Percentiles rank a stretch among this genome's conserved stretches.
Evolutionary conservation across 2,113 vertebrate genomes (phyloP).

Genomic region (Beaufortia kweichowensis): DNA sequence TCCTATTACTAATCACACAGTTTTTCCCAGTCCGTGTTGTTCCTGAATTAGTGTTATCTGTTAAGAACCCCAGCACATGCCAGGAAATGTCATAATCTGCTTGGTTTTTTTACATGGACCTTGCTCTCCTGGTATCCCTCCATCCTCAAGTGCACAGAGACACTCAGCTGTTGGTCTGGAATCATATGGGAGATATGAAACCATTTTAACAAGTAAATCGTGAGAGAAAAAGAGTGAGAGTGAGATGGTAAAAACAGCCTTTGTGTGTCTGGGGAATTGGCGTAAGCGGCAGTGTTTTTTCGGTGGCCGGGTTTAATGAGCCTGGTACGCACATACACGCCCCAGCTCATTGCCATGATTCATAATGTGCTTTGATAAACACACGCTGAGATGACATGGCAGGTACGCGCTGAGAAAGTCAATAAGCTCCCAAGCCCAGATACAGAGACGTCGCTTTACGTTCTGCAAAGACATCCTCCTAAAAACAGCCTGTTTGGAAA

Average conservation of each 20-base stretch:
- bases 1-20: conserved; percentile 46
- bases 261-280: conserved; percentile 45
- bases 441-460: conserved; percentile 40
- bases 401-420: conserved; percentile 66
- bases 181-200: conserved; percentile 46
- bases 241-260: conserved; percentile 6
- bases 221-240: conserved; percentile 12
- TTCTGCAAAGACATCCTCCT: conserved; percentile 15
- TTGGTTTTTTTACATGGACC: not conserved
- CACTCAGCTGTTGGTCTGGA: conserved; percentile 27
- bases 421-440: conserved; percentile 63
- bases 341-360: conserved; percentile 59
- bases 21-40: conserved; percentile 24
- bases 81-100: conserved; percentile 20
- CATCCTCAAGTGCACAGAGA: conserved; percentile 4
- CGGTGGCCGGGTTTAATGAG: conserved; percentile 56
- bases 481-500: conserved; percentile 22
- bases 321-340: conserved; percentile 41
- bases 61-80: conserved; percentile 27
- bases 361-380: conserved; percentile 68
- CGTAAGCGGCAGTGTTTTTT: conserved; percentile 49
- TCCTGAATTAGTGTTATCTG: conserved; percentile 27
- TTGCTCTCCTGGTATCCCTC: not conserved
- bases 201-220: conserved; percentile 46
- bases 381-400: conserved; percentile 63